Conservation (phyloP, 2,113 vertebrate species). For the Mugil cephalus region DNA sequence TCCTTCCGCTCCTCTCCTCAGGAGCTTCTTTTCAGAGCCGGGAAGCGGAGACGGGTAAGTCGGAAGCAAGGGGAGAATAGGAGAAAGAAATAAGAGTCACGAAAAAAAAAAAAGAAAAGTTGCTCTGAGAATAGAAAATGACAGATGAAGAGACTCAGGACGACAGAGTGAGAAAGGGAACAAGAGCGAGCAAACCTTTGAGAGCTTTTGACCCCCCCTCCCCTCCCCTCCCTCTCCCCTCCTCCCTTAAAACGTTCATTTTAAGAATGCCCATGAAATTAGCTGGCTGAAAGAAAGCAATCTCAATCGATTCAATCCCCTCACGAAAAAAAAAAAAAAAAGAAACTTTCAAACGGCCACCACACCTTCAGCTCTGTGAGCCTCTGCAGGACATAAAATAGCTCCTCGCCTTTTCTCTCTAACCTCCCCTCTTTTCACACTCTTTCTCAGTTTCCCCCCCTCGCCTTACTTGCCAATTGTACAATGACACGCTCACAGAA, state of each 20-base stretch:
- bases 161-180: conserved; percentile 47
- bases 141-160: conserved; percentile 35
- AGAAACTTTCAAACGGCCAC: conserved; percentile 72
- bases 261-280: conserved; percentile 81
- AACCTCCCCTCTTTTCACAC: conserved; percentile 8
- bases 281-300: conserved; percentile 75
- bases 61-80: conserved; percentile 22
- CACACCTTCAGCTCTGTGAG: conserved; percentile 66
- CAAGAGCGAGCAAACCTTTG: conserved; percentile 58
- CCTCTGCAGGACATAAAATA: conserved; percentile 75
- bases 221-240: too few relatives aligned
- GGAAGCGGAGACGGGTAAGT: conserved; percentile 8
- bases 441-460: conserved; percentile 46
- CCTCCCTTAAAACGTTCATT: conserved; percentile 68
- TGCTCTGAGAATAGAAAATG: conserved; percentile 55
- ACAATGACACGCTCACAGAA: conserved; percentile 42
- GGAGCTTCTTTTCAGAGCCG: conserved; percentile 9
- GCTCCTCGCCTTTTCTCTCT: conserved; percentile 45
- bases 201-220: conserved; percentile 71
- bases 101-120: conserved; percentile 34
- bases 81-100: conserved; percentile 2
- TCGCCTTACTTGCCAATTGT: conserved; percentile 46
- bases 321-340: conserved; percentile 58
- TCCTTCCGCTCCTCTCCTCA: conserved; percentile 33
- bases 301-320: conserved; percentile 77